Conservation (phyloP, 92 coral and sea anemone species). For the Phenganax stokvisi region DNA sequence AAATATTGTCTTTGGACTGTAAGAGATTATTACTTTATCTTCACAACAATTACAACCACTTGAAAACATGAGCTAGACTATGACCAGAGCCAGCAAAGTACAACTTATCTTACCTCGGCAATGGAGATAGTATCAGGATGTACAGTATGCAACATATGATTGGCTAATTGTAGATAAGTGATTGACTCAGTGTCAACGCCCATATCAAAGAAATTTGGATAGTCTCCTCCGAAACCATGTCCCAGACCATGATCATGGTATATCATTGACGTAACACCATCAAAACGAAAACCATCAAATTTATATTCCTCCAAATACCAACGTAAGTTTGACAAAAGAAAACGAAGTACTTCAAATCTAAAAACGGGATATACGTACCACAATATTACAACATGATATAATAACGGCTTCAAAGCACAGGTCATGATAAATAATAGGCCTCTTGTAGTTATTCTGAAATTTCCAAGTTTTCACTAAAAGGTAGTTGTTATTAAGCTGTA, state of each 20-base stretch:
- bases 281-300: slow-evolving; percentile 97
- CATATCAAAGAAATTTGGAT: slow-evolving; percentile 86
- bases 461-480: no score
- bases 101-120: slow-evolving; percentile 63
- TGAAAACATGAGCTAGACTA: no score
- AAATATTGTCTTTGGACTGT: neutral
- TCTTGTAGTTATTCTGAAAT: no score
- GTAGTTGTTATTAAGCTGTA: no score
- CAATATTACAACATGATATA: neutral
- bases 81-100: no score
- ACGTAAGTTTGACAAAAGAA: slow-evolving; percentile 85
- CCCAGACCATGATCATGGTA: slow-evolving; percentile 98
- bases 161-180: slow-evolving; percentile 84
- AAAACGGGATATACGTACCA: neutral
- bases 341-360: slow-evolving; percentile 94
- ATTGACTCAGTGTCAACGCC: slow-evolving; percentile 97
- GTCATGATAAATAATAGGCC: no score
- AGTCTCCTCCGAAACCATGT: slow-evolving; percentile 96
- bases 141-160: slow-evolving; percentile 84
- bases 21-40: no score
- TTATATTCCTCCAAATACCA: slow-evolving; percentile 86
- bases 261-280: slow-evolving; percentile 94
- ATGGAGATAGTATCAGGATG: slow-evolving; percentile 71
- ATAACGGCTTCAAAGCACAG: no score
- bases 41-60: no score